Evolutionary conservation across 1,140 invertebrate genomes (phyloP), one percentile per base, ranked within the genome.

Genomic region (Monochamus saltuarius): DNA sequence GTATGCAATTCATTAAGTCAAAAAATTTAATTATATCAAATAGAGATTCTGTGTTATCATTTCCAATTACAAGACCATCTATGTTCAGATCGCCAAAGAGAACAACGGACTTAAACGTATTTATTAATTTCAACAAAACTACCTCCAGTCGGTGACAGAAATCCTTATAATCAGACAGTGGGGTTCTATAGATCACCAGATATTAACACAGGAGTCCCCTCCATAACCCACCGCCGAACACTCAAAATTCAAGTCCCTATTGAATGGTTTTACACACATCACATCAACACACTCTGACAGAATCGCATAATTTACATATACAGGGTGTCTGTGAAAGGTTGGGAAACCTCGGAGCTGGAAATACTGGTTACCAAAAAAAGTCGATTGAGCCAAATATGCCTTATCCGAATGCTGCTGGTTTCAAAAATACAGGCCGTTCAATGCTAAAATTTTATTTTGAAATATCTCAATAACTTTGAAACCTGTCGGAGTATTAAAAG

Each of bases 11-110:
- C 11, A 29, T 47, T 22, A 29, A 1, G 17, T 47, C n/a, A 4
- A 22, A 47, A 22, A 16, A 47, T 22, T 47, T 47, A 11, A 47
- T 8, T 16, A 19, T 29, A 17, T 47, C 45, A 19, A 47, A 47
- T 8, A 2, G 11, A 17, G 45, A 8, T n/a, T 16, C 19, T 7
- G 19, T 47, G 17, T 16, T n/a, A 4, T 9, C 2, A 11, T 29
- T 22, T 8, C 29, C 29, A 16, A 11, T 19, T 6, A 22, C 9
- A 7, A 19, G 17, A n/a, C 13, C n/a, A 19, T 47, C 17, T 17
- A 47, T 19, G 29, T 29, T 47, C 13, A 2, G 17, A 19, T 47
- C 45, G 29, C 16, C 45, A 47, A 13, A 47, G 29, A 47, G 17
- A 19, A 46, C n/a, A 2, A 47, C 13, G 4, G 11, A 7, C n/a